Evolutionary conservation across 2,888 invertebrate species (phyloP).

Genomic region (Lasius platythorax): DNA sequence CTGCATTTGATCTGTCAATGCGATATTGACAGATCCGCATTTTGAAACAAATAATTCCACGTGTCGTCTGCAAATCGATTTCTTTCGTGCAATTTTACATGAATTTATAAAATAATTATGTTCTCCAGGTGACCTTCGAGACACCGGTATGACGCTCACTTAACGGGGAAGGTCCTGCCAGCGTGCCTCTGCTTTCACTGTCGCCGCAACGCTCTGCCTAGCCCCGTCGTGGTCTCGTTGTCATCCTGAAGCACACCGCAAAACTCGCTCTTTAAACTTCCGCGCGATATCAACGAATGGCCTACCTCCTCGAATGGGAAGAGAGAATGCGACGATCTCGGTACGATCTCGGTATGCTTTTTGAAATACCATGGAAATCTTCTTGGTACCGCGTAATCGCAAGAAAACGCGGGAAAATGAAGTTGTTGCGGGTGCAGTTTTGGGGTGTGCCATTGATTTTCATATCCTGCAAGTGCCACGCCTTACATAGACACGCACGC

Average conservation of each 20-base stretch:
- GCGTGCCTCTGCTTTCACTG: slow-evolving; percentile 81
- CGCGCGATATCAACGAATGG: slow-evolving; percentile 52
- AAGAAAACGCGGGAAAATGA: slow-evolving; percentile 23
- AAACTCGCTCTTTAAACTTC: slow-evolving; percentile 64
- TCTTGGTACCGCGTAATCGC: slow-evolving; percentile 32
- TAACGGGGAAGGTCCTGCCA: slow-evolving; percentile 83
- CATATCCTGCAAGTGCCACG: slow-evolving; percentile 75
- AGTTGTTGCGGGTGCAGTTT: slow-evolving; percentile 45
- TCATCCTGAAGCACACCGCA: slow-evolving; percentile 51
- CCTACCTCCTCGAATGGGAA: slow-evolving; percentile 18
- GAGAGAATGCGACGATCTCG: slow-evolving; percentile 23
- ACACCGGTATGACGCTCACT: slow-evolving; percentile 84
- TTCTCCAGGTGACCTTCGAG: slow-evolving; percentile 83
- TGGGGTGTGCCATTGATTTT: slow-evolving; percentile 51
- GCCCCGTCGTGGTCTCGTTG: slow-evolving; percentile 78
- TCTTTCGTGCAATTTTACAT: neutral
- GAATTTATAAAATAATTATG: slow-evolving; percentile 26
- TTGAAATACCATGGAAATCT: neutral
- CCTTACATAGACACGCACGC: slow-evolving; percentile 66
- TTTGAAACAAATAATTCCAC: neutral
- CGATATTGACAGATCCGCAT: neutral
- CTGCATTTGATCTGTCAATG: neutral
- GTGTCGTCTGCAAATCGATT: neutral
- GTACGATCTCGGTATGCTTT: slow-evolving; percentile 46
- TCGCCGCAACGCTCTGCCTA: slow-evolving; percentile 82